Conservation (phyloP, 2,113 vertebrate species). For the Corynorhinus townsendii region DNA sequence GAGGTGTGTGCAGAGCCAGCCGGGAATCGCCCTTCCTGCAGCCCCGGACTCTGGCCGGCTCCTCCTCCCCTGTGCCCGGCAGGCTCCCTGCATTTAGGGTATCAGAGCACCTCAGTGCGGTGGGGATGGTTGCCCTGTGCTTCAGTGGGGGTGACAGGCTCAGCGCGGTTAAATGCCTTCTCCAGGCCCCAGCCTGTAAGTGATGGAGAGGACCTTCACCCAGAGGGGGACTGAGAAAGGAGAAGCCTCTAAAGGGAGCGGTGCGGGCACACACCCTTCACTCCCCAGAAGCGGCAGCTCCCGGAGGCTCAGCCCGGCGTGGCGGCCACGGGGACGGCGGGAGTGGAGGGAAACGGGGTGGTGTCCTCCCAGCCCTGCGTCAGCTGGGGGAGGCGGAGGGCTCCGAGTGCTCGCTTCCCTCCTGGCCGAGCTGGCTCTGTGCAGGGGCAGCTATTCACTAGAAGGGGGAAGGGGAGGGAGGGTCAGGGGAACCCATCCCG, state of each 20-base stretch:
- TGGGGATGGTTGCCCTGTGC: not conserved
- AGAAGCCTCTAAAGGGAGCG: too few species aligned
- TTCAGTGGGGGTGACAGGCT: not conserved
- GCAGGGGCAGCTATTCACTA: accelerated
- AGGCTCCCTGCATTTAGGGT: not conserved
- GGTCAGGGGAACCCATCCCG: not conserved
- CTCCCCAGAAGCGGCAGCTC: not conserved
- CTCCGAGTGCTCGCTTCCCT: accelerated
- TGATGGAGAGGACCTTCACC: not conserved
- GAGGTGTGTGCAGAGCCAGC: accelerated
- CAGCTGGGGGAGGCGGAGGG: not conserved
- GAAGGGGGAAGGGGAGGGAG: too few species aligned
- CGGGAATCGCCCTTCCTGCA: accelerated
- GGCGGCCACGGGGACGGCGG: not conserved
- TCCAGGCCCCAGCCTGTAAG: not conserved
- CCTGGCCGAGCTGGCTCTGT: not conserved
- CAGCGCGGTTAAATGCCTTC: not conserved
- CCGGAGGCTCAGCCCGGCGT: not conserved
- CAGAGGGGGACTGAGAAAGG: accelerated
- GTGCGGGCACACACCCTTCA: accelerated
- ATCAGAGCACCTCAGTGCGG: accelerated
- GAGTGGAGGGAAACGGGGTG: not conserved
- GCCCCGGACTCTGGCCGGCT: not conserved
- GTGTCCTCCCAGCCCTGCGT: not conserved
- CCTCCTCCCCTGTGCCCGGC: not conserved